Conservation (phyloP, 2,797 vertebrate species). For the Mionectes olivaceus region DNA sequence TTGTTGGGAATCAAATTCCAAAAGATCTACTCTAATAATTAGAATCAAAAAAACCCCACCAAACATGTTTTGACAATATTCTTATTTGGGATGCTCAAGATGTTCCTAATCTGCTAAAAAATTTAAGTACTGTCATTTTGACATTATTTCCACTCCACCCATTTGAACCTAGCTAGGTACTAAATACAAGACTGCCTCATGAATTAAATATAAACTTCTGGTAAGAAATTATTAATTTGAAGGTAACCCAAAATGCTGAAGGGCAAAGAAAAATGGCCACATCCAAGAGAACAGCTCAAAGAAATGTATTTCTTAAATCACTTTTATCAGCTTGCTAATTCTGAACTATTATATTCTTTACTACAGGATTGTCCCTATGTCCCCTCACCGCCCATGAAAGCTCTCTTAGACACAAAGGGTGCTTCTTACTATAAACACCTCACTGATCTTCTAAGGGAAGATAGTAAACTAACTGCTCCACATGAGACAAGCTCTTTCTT, state of each 20-base stretch:
- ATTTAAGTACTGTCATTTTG: not conserved
- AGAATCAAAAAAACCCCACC: not conserved
- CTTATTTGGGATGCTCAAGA: not conserved
- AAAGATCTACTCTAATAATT: not conserved
- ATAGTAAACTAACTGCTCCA: not conserved
- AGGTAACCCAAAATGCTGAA: not conserved
- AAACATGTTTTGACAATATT: not conserved
- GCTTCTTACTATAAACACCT: not conserved
- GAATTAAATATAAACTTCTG: constrained; percentile 25
- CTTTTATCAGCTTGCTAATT: not conserved
- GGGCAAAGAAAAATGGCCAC: not conserved
- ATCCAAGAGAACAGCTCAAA: not conserved
- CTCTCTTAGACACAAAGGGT: not conserved
- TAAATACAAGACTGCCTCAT: not conserved
- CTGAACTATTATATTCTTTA: not conserved
- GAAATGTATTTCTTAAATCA: not conserved
- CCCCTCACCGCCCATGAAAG: not conserved
- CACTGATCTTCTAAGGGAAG: not conserved
- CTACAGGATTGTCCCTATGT: not conserved
- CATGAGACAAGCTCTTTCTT: not conserved
- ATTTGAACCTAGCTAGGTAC: not conserved
- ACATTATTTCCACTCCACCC: not conserved
- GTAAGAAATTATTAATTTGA: constrained; percentile 34
- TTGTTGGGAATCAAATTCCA: not conserved
- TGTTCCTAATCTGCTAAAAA: not conserved